Evolutionary conservation across 2,888 invertebrate genomes (phyloP), one percentile per base, ranked within the genome.

Genomic region (Dicyrtoma fusca): DNA sequence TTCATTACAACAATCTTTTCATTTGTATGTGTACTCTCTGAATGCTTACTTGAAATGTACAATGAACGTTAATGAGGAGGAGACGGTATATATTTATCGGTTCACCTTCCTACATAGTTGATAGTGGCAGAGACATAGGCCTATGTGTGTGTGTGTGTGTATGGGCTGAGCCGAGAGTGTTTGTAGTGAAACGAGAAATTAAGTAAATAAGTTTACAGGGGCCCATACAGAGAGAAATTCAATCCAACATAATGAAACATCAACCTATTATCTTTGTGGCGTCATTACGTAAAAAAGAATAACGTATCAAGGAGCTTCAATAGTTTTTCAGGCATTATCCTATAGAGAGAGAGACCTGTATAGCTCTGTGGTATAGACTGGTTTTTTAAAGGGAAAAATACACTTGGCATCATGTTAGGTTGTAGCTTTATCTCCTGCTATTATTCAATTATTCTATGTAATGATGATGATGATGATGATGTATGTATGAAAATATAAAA

Each of bases 391-490:
- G 34, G n/a, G 34, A 34, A 34, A 34, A 34, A 34, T 34, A 34
- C 34, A 34, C 34, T 34, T 34, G 34, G 34, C 34, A 34, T 34
- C 34, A 34, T 34, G 34, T 44, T 45, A 25, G 5, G 42, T 59
- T 49, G n/a, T 64, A 42, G 42, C 21, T 14, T 23, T 25, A 11
- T 26, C 53, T 34, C n/a, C 34, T 19, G 42, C 26, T 66, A 53
- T 66, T 34, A 66, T 51, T 66, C 66, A 66, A 66, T 66, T 53
- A 66, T 53, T 66, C 53, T 42, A 66, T 66, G 66, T 53, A 66
- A 66, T 66, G 34, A 42, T 51, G 53, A 34, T 34, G 34, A 34
- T 34, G 34, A 34, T 34, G 34, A n/a, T n/a, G n/a, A 51, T 42
- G 21, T 34, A 19, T 14, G 34, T 53, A 53, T 57, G 14, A 57